Evolutionary conservation across 1,140 invertebrate species (phyloP).

Genomic region (Lethrus apterus): DNA sequence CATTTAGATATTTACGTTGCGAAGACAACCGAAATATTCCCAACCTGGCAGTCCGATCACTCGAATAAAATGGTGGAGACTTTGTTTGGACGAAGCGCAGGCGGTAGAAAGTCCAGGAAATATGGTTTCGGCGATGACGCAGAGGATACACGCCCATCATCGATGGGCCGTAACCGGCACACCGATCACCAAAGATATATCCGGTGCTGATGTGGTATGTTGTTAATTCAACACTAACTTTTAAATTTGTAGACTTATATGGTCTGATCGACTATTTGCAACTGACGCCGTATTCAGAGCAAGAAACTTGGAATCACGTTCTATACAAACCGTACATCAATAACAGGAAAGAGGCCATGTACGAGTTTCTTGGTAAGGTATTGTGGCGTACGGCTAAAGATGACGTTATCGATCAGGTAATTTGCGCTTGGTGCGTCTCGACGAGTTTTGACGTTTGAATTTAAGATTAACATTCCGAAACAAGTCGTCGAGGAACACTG

Average conservation of each 20-base stretch:
- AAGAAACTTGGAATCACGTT: slow-evolving; percentile 48
- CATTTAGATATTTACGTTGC: slow-evolving; percentile 32
- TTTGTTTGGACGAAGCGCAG: slow-evolving; percentile 78
- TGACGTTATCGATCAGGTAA: slow-evolving; percentile 50
- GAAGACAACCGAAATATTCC: slow-evolving; percentile 54
- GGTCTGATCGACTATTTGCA: slow-evolving; percentile 64
- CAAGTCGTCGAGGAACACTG: slow-evolving; percentile 42
- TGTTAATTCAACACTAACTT: not conserved
- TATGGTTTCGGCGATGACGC: slow-evolving; percentile 56
- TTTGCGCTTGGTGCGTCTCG: not conserved
- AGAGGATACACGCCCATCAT: slow-evolving; percentile 50
- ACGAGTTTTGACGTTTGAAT: not conserved
- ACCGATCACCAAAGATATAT: slow-evolving; percentile 57
- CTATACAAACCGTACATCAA: slow-evolving; percentile 50
- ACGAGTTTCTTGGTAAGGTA: slow-evolving; percentile 49
- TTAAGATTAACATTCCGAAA: slow-evolving; percentile 43
- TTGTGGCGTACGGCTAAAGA: slow-evolving; percentile 65
- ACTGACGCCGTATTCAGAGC: slow-evolving; percentile 50
- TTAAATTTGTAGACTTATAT: slow-evolving; percentile 51
- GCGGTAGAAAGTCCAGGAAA: slow-evolving; percentile 62
- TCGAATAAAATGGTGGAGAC: slow-evolving; percentile 67
- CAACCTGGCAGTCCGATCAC: slow-evolving; percentile 54
- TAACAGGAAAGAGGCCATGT: slow-evolving; percentile 44
- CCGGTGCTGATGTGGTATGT: slow-evolving; percentile 41
- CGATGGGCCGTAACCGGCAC: slow-evolving; percentile 77